Conservation (phyloP, 2,888 invertebrate genomes). For the Phyto melanocephala region DNA sequence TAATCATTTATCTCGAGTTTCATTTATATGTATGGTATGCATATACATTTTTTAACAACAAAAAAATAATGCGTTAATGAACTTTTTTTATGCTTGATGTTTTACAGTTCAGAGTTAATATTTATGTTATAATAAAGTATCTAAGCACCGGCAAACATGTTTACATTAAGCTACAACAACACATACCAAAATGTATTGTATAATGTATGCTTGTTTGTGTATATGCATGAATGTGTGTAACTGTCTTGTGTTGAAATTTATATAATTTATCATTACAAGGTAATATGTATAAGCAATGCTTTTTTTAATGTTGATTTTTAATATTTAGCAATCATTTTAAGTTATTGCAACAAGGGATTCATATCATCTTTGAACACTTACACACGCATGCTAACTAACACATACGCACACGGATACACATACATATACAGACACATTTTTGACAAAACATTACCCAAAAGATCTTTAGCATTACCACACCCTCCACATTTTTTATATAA, state of each 20-base stretch:
- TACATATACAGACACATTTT: constrained; percentile 4
- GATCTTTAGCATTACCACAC: constrained; percentile 1
- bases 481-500: neutral
- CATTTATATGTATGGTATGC: neutral
- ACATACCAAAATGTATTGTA: neutral
- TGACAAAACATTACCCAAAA: constrained; percentile 19
- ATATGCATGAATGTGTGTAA: too few relatives aligned
- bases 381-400: neutral
- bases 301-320: constrained; percentile 76
- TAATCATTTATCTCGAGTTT: neutral
- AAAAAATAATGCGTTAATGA: constrained; percentile 62
- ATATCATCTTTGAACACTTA: constrained; percentile 32
- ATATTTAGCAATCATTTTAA: constrained; percentile 74
- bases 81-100: constrained; percentile 58
- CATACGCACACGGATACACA: neutral
- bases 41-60: neutral
- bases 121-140: constrained; percentile 51
- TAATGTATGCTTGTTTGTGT: neutral
- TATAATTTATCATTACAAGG: constrained; percentile 74
- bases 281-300: constrained; percentile 68
- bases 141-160: neutral
- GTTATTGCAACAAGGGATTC: constrained; percentile 62
- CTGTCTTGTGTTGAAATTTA: constrained; percentile 70
- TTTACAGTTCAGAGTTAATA: constrained; percentile 53
- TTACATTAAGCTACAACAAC: neutral